Evolutionary conservation across 2,888 invertebrate species (phyloP).

Genomic region (Drosophila peninsularis): DNA sequence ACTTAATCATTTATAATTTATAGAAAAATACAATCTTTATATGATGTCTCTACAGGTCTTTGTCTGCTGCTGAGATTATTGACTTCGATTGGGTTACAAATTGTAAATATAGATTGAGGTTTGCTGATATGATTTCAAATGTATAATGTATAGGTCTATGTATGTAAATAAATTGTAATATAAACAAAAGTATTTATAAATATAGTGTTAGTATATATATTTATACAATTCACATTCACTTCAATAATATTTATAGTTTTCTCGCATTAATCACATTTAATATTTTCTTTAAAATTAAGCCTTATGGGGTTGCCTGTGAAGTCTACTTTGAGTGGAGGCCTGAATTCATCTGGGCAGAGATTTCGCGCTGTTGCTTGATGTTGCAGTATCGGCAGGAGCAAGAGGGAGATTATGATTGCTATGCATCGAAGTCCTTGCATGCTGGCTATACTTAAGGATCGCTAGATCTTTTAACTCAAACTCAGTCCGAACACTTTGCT

Average conservation of each 20-base stretch:
- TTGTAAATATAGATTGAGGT: not conserved
- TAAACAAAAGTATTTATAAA: not conserved
- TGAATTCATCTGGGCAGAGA: not conserved
- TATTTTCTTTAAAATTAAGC: not conserved
- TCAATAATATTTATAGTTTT: not conserved
- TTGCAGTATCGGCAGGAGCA: slow-evolving; percentile 4
- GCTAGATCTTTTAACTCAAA: not conserved
- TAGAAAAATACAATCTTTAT: not conserved
- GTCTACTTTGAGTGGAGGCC: not conserved
- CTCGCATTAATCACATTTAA: not conserved
- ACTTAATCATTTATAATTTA: not conserved
- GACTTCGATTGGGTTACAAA: not conserved
- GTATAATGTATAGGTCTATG: no score
- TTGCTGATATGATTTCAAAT: no score
- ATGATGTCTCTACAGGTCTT: not conserved
- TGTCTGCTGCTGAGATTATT: not conserved
- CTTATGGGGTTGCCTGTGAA: not conserved
- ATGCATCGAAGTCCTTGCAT: not conserved
- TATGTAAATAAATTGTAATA: no score
- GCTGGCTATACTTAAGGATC: not conserved
- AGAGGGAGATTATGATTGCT: not conserved
- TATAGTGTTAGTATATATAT: not conserved
- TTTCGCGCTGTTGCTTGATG: not conserved
- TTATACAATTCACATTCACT: not conserved
- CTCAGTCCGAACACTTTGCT: slow-evolving; percentile 10